Base-by-base conservation (phyloP, 2,888 invertebrate genomes). In the Drosophila borealis region DNA sequence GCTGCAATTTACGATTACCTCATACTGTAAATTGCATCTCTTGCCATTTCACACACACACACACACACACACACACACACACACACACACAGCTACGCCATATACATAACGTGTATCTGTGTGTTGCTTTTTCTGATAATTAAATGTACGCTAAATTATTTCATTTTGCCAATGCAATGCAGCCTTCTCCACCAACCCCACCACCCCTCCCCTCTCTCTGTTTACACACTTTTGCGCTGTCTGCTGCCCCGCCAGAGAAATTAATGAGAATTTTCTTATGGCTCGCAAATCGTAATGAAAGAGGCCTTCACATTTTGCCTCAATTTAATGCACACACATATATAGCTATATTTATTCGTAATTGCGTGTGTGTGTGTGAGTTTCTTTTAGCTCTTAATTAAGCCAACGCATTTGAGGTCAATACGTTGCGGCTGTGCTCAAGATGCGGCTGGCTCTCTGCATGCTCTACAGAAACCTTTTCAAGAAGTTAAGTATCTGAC, bases 1-100 rank as follows among this genome's bases (percentile, higher is more conserved):
- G 56, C 64, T 77, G 80, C 80, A 80, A 67, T 74, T 80, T 72
- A 68, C 77, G 73, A 83, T 86, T 83, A 86, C 83, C 89, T 86
- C 81, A 83, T 75, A 64, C 87, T 71, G 63, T 5, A 64, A 78
- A 83, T 50, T 80, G 89, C 84, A 83, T 83, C 81, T 80, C 53
- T 69, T 34, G 54, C 69, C 50, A 25, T 66, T 44, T 56, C n/a
- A 46, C 56, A 42, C 48, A 37, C 21, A 34, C 13, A 39, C 39
- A 53, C 45, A 46, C 56, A 42, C 48, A 37, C 21, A 34, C 13
- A 39, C 39, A 53, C 45, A 63, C 5, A 48, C 19, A 50, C 51
- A 61, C 4, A 49, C 29, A 19, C 2, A 37, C 14, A 45, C 49
- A 36, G 39, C 19, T 17, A 21, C 25, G 29, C 19, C 19, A 49